Conservation (phyloP, 2,888 invertebrate species). For the Bembecia ichneumoniformis region DNA sequence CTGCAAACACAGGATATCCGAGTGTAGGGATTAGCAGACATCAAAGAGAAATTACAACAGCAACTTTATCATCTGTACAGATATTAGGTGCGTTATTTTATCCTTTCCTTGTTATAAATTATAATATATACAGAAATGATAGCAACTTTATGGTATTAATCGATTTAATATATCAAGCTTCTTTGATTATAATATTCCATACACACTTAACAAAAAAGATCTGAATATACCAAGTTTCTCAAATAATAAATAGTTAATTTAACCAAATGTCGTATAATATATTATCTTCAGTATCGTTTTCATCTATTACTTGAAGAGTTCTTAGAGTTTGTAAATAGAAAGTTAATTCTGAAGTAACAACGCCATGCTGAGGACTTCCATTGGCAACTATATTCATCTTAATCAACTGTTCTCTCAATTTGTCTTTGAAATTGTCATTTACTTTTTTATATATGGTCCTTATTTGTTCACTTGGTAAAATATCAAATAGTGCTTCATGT, state of each 20-base stretch:
- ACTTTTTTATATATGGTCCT: slow-evolving; percentile 82
- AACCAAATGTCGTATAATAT: slow-evolving; percentile 89
- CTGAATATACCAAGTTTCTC: too few species aligned
- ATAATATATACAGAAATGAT: background rate
- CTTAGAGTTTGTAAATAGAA: slow-evolving; percentile 91
- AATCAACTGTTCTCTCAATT: slow-evolving; percentile 85
- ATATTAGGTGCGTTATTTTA: too few species aligned
- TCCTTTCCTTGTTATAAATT: too few species aligned
- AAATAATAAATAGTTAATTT: slow-evolving; percentile 43
- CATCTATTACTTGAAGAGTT: slow-evolving; percentile 82
- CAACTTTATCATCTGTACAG: too few species aligned
- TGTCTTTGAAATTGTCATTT: slow-evolving; percentile 88
- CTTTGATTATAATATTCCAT: too few species aligned
- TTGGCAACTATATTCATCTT: slow-evolving; percentile 93
- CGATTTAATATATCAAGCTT: too few species aligned
- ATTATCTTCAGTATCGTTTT: slow-evolving; percentile 80
- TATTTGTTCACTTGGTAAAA: slow-evolving; percentile 85
- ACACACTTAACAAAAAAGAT: too few species aligned
- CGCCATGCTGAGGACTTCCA: slow-evolving; percentile 96
- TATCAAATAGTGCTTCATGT: slow-evolving; percentile 90
- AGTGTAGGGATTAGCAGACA: too few species aligned
- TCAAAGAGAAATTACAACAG: too few species aligned
- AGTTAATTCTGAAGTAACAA: slow-evolving; percentile 92
- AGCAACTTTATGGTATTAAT: too few species aligned
- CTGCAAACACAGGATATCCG: too few species aligned